phyloP scores from a whole-genome alignment of 2,797 vertebrate genomes.

The Tolypeutes matacus region DNA sequence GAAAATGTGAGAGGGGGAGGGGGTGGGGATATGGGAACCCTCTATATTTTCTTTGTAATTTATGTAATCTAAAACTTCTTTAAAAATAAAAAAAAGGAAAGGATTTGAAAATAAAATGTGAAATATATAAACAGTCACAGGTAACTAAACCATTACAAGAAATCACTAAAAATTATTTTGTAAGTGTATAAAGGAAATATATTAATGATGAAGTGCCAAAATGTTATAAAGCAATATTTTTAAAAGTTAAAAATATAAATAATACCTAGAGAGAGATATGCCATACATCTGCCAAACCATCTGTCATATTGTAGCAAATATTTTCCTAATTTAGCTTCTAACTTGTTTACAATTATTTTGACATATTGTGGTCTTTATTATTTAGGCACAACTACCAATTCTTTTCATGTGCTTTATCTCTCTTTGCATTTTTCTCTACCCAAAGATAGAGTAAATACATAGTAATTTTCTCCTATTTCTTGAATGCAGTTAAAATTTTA shows the following conservation, averaged over 20 bases:
- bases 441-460: background rate
- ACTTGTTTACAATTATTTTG: constrained; percentile 20
- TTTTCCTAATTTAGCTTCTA: constrained; percentile 30
- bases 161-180: constrained; percentile 8
- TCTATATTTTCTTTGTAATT: no score
- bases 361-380: background rate
- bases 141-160: background rate
- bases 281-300: background rate
- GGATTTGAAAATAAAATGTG: no score
- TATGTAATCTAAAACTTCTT: no score
- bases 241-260: background rate
- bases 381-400: background rate
- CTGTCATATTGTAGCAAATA: background rate
- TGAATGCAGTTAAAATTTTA: constrained; percentile 21
- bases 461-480: constrained; percentile 14
- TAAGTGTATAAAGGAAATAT: background rate
- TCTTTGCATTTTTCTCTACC: background rate
- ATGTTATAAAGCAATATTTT: background rate
- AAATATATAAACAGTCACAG: no score
- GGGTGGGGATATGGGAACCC: no score
- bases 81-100: no score
- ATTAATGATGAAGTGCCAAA: background rate
- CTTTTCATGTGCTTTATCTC: background rate
- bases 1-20: no score
- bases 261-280: background rate